Base-by-base conservation (phyloP, 1,140 invertebrate genomes). In the Antheraea mylitta region DNA sequence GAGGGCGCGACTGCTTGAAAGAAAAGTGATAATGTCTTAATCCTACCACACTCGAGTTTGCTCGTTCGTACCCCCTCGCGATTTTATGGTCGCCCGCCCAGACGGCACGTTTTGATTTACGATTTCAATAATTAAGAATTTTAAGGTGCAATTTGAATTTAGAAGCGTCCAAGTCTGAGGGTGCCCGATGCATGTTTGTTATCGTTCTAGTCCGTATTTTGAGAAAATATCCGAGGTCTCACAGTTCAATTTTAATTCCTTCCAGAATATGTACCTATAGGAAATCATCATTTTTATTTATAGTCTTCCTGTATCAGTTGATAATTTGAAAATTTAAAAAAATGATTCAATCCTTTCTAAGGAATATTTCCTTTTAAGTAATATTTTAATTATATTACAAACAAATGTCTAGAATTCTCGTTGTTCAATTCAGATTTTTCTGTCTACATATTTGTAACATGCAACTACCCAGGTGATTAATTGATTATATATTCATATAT, bases 21-120 rank as follows among this genome's bases (percentile, higher is more conserved):
- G 90, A 93, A 92, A 92, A 93, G 90, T 93, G 90, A 92, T 93
- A 93, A 93, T 92, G 90, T 93, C 92, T 92, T 93, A 93, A 93
- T 93, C 91, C 89, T 84, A 88, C 84, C 86, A 89, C 87, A 90
- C 86, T 90, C 76, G 87, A 89, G 75, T 73, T 81, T 78, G 77
- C 79, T 61, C 69, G 68, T 67, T 65, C 68, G 19, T 65, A 58
- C 64, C 81, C 81, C 82, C 84, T 79, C 80, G 63, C 75, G 84
- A 89, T 90, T 91, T 91, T 90, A 90, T 89, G 90, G 89, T 86
- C 82, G 83, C 81, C 45, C 83, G 85, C 87, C 77, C 88, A 90
- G 89, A 89, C 86, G 89, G 89, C 85, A 89, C 86, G 81, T 89
- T 91, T 87, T 91, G 88, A 91, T 91, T 92, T 90, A 90, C 83